Evolutionary conservation across 2,888 invertebrate species (phyloP).

Genomic region (Entomobrya proxima): DNA sequence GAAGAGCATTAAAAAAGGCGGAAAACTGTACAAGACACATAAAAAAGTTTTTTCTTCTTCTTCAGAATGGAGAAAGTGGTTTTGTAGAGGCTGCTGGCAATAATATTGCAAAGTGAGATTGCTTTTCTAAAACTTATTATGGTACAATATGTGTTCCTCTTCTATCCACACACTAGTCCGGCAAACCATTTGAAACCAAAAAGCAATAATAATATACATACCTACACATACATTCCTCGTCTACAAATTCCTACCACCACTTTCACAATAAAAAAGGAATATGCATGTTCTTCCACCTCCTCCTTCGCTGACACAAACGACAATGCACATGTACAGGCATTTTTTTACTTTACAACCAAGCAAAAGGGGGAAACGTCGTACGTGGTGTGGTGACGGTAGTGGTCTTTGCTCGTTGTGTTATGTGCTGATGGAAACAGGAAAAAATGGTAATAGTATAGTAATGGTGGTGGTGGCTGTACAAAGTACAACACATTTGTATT

Average conservation of each 20-base stretch:
- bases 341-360: background rate
- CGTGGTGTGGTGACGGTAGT: background rate
- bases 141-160: background rate
- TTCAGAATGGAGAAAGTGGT: background rate
- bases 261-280: background rate
- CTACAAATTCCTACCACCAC: too few relatives aligned
- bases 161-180: background rate
- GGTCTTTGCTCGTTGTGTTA: background rate
- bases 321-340: background rate
- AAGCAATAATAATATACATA: background rate
- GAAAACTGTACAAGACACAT: background rate
- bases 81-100: background rate
- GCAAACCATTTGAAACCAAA: background rate
- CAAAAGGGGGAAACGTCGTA: background rate
- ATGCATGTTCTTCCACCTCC: background rate
- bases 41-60: too few relatives aligned
- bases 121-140: slow-evolving; percentile 11
- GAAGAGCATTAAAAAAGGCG: background rate
- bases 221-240: too few relatives aligned
- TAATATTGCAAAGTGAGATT: slow-evolving; percentile 14
- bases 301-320: background rate
- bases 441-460: slow-evolving; percentile 3
- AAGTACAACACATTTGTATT: slow-evolving; percentile 56
- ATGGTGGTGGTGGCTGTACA: slow-evolving; percentile 27
- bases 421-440: slow-evolving; percentile 9